Conservation (phyloP, 1,140 invertebrate species). For the Calephelis nemesis region DNA sequence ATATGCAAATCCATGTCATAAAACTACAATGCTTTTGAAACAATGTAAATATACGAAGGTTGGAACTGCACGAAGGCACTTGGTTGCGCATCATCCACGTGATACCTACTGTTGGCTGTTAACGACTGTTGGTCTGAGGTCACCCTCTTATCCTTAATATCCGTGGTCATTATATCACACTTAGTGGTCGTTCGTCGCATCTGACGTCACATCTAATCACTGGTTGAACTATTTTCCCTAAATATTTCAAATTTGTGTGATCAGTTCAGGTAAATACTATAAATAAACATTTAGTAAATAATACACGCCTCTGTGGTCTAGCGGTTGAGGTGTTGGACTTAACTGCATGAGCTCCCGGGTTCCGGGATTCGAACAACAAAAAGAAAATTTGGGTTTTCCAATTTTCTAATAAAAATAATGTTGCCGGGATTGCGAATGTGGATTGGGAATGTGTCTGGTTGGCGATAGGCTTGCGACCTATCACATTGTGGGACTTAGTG, state of each 20-base stretch:
- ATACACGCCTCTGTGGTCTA: no score
- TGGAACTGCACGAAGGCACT: background rate
- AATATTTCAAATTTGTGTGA: slow-evolving; percentile 9
- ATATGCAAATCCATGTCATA: background rate
- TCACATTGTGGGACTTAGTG: no score
- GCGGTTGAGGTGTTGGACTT: no score
- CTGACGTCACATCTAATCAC: slow-evolving; percentile 3
- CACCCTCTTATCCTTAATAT: slow-evolving; percentile 11
- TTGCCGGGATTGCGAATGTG: no score
- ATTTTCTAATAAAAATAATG: no score
- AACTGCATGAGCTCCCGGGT: no score
- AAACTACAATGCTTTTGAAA: background rate
- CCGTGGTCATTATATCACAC: slow-evolving; percentile 5
- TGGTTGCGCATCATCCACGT: background rate
- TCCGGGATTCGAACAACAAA: no score
- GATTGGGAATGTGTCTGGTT: no score
- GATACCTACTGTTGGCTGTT: background rate
- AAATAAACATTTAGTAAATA: no score
- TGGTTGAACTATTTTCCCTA: background rate
- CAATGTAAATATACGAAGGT: background rate
- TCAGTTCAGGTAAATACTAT: no score
- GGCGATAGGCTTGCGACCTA: no score
- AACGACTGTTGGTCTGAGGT: slow-evolving; percentile 1
- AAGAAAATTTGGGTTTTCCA: no score
- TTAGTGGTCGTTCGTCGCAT: background rate